Evolutionary conservation across 1,140 invertebrate species (phyloP), one percentile per base, ranked within the genome.

Genomic region (Piezodorus guildinii): DNA sequence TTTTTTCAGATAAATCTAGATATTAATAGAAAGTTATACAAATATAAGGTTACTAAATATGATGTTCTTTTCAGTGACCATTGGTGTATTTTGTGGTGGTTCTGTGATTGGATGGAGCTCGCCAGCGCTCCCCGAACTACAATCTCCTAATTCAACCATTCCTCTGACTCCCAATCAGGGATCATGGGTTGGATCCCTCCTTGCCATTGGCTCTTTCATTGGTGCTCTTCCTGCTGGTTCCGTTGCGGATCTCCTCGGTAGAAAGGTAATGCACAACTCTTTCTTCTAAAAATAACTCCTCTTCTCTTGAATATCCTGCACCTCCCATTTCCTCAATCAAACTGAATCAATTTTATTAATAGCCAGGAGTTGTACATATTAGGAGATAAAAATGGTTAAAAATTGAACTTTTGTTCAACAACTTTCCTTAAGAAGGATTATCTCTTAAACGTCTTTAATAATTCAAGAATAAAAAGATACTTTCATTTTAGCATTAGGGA

Each of bases 161-260:
- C 15, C 21, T 12, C 45, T 68, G 12, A 68, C 62, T 2, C 16
- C 58, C 5, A 67, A 71, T 10, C 73, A 80, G 71, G 75, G 73
- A 0, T 79, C 79, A 0, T 82, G 80, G 80, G 75, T 79, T 1
- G 77, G 78, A 0, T 78, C 79, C 0, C 69, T 81, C 0, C 68
- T 81, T 0, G 78, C 78, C 44, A 72, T 83, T 5, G 81, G 81
- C 0, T 81, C 81, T 1, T 66, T 79, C 5, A 69, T 75, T 25
- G 79, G 80, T 0, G 77, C 79, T 0, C 73, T 82, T 15, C 79
- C 79, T 0, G 75, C 80, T 43, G 77, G 81, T 4, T 76, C 77
- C 25, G 71, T 81, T 19, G 81, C 84, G 0, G 83, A 86, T 69
- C 76, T 77, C 65, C 74, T 85, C 62, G 85, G 85, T 2, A 74